These are phyloP conservation scores for Malurus leucopterus DNA, from an alignment of 2,797 vertebrate species.

Conservation along the genomic window DNA sequence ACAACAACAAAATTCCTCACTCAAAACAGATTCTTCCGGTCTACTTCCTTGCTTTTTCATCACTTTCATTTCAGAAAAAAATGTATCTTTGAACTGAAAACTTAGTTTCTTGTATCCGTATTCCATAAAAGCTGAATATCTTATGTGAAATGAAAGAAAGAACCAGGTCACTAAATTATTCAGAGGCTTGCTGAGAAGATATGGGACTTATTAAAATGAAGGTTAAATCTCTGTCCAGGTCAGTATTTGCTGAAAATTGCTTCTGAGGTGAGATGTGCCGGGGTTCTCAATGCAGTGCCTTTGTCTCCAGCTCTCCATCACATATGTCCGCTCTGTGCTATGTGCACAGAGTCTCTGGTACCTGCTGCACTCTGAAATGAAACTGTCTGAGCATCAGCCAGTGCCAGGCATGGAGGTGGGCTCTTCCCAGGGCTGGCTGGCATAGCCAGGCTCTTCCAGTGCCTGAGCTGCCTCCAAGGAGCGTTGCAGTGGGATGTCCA, in stretches of 20 bases:
- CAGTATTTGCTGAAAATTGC: background rate
- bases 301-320: background rate
- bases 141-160: background rate
- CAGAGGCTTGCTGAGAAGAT: constrained; percentile 12
- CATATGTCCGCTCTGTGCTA: background rate
- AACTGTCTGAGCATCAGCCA: background rate
- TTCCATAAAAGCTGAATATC: constrained; percentile 22
- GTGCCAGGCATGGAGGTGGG: background rate
- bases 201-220: constrained; percentile 1
- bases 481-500: background rate
- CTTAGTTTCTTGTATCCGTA: background rate
- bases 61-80: constrained; percentile 10
- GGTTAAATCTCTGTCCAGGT: constrained; percentile 18
- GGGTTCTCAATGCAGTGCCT: background rate
- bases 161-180: constrained; percentile 54
- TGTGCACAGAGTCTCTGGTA: rapidly evolving
- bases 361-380: background rate
- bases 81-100: background rate
- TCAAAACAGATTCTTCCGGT: background rate
- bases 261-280: background rate
- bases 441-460: background rate
- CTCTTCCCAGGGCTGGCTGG: background rate
- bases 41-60: background rate
- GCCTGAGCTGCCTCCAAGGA: background rate
- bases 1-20: background rate